Base-by-base conservation (phyloP, 2,797 vertebrate genomes). In the Anguilla anguilla region DNA sequence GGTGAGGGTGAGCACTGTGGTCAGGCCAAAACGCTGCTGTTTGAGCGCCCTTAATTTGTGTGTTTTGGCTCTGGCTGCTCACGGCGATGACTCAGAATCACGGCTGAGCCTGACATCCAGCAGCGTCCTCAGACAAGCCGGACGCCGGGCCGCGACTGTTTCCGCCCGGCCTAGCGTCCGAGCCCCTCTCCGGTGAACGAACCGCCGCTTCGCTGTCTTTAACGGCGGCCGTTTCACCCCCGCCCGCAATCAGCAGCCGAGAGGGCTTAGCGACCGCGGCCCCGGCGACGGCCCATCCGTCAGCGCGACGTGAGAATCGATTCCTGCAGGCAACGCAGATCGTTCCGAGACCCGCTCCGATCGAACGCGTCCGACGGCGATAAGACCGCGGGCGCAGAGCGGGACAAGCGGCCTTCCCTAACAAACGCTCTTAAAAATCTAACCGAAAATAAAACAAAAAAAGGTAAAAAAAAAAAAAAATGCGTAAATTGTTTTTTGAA, bases 31-130 rank as follows among this genome's bases (percentile, higher is more conserved):
- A 9, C 69, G 57, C 77, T 17, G 43, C 39, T n/a, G 2, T n/a
- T 51, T 19, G 46, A 17, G 35, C 1, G n/a, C 82, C 4, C 25
- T 13, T 49, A 4, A 1, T 35, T 35, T 55, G n/a, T 49, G 39
- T 31, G 81, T 46, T 87, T 87, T 35, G 19, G 59, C n/a, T 9
- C 39, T 25, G 61, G 49, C 61, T 83, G 46, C 79, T 87, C 11
- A 35, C n/a, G 43, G 28, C 28, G 55, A 28, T 82, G 64, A 87
- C 59, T 51, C 81, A 83, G 43, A 55, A 9, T 25, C 79, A n/a
- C 53, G 55, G 39, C 46, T 25, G 43, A 46, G 53, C 39, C 86
- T n/a, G 25, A 79, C 79, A 13, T 19, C 6, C n/a, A 28, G 3
- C n/a, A 28, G 0, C 67, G 3, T 28, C 67, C 67, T 28, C 2